Percentiles rank a stretch among this genome's conserved stretches.
Conservation (phyloP, 2,797 vertebrate genomes). For the Anguilla megastoma region DNA sequence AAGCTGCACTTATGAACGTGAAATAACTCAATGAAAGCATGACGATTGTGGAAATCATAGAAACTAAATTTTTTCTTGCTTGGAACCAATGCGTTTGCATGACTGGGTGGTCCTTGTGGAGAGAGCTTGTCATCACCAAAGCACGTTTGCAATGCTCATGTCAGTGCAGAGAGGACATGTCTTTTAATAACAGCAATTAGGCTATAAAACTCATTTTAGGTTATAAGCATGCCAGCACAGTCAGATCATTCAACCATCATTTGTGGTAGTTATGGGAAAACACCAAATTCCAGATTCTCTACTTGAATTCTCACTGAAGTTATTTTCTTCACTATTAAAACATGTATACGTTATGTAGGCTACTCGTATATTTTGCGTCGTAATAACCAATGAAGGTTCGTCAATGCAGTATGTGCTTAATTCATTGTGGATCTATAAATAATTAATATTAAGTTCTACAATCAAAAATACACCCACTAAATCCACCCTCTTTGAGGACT, state of each 20-base stretch:
- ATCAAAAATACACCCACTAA: not conserved
- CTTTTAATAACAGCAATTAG: conserved; percentile 71
- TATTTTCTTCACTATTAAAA: not conserved
- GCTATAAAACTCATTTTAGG: conserved; percentile 57
- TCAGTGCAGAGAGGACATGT: conserved; percentile 56
- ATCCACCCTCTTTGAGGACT: too few relatives aligned
- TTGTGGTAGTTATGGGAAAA: not conserved
- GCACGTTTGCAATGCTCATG: conserved; percentile 64
- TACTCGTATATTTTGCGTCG: not conserved
- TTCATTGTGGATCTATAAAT: not conserved
- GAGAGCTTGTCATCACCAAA: conserved; percentile 67
- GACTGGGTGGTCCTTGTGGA: conserved; percentile 73
- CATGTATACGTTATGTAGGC: not conserved
- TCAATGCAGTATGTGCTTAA: not conserved
- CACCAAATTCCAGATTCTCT: not conserved
- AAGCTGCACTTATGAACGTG: conserved; percentile 50
- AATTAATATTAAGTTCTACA: not conserved
- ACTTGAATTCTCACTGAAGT: not conserved
- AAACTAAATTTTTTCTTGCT: conserved; percentile 58
- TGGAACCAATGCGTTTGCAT: conserved; percentile 66
- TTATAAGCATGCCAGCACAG: conserved; percentile 49
- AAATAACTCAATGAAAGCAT: conserved; percentile 65
- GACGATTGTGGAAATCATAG: conserved; percentile 63
- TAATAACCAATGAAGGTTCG: not conserved
- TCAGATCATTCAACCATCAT: not conserved